Evolutionary conservation across 2,113 vertebrate genomes (phyloP).

Genomic region (Myrmophylax atrothorax): DNA sequence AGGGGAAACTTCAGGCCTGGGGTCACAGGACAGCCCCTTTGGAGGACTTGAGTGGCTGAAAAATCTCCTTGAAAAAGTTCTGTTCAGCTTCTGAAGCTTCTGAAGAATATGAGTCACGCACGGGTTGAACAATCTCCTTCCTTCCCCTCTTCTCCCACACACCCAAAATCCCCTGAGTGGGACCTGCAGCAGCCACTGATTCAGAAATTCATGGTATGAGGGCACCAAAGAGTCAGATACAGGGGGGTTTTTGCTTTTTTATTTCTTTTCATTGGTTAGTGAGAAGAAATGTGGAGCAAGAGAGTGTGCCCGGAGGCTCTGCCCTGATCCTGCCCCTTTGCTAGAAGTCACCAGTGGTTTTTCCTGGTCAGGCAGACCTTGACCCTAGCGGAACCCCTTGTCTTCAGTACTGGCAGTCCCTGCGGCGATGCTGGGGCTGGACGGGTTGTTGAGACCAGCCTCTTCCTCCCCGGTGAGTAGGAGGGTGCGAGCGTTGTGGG

Average conservation of each 20-base stretch:
- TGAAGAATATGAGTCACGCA: constrained; percentile 60
- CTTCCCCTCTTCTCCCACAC: constrained; percentile 66
- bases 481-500: neutral
- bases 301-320: neutral
- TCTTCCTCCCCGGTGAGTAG: constrained; percentile 45
- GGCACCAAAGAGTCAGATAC: neutral
- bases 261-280: neutral
- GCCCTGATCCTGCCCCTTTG: neutral
- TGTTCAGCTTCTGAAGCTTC: constrained; percentile 59
- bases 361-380: neutral
- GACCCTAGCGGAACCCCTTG: neutral
- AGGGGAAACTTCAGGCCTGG: neutral
- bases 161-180: constrained; percentile 59
- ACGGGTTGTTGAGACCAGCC: constrained; percentile 17
- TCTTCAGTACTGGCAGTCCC: neutral
- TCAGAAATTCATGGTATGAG: constrained; percentile 64
- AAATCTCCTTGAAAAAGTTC: constrained; percentile 38
- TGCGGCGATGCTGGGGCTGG: constrained; percentile 11
- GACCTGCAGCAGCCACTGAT: constrained; percentile 49
- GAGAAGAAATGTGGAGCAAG: constrained; percentile 3
- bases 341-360: neutral
- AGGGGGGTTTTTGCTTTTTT: neutral
- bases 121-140: constrained; percentile 57
- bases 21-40: neutral
- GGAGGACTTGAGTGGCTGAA: neutral